A percentile compares a stretch with the other conserved stretches of the same genome.
phyloP scores from a whole-genome alignment of 2,888 invertebrate genomes.

The Caenorhabditis sinica region DNA sequence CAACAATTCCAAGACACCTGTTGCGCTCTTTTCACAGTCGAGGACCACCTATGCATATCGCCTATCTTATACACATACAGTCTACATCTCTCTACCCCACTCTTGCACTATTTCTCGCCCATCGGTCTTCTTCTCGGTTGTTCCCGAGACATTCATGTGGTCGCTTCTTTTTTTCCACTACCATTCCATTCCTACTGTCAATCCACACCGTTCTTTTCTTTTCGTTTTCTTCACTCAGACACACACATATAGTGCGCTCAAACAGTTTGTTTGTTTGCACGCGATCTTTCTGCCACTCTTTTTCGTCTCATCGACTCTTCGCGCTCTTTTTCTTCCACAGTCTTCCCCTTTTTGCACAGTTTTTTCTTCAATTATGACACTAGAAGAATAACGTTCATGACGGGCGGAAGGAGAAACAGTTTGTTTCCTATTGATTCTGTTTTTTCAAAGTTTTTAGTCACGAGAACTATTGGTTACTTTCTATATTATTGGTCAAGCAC shows the following conservation, averaged over 20 bases:
- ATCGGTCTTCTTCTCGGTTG: not conserved
- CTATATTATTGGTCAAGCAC: no score
- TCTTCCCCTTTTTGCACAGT: conserved; percentile 16
- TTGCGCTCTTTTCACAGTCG: conserved; percentile 31
- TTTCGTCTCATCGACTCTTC: conserved; percentile 32
- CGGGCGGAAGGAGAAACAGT: not conserved
- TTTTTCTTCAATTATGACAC: conserved; percentile 13
- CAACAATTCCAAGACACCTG: conserved; percentile 52
- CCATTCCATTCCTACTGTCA: conserved; percentile 54
- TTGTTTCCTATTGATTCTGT: not conserved
- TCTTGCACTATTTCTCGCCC: not conserved
- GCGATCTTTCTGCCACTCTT: conserved; percentile 35
- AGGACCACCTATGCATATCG: conserved; percentile 15
- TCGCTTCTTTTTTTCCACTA: conserved; percentile 8
- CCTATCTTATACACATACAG: not conserved
- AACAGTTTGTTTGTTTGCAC: conserved; percentile 65
- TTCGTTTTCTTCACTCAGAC: conserved; percentile 14
- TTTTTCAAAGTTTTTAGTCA: not conserved
- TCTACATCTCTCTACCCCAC: conserved; percentile 16
- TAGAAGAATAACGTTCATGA: conserved; percentile 9
- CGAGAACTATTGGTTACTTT: no score
- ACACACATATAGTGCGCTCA: conserved; percentile 21
- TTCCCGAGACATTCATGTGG: conserved; percentile 21
- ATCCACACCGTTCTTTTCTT: conserved; percentile 51
- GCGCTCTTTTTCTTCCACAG: conserved; percentile 24